Conservation (phyloP, 30 jellyfish, hydroid and myxozoan species). For the Cassiopea andromeda region DNA sequence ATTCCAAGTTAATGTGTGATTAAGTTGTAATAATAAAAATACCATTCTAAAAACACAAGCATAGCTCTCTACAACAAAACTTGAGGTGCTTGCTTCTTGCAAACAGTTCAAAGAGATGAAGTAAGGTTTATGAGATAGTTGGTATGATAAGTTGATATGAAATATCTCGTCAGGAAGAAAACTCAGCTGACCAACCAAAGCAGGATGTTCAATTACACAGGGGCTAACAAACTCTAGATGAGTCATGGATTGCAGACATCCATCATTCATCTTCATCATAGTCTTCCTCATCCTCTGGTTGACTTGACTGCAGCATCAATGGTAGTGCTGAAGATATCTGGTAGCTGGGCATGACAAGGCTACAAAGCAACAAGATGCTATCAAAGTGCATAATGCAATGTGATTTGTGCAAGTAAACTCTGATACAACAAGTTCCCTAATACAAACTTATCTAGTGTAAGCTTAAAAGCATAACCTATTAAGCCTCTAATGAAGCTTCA, state of each 20-base stretch:
- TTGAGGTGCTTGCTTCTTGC: neutral
- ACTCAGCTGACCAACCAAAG: neutral
- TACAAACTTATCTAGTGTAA: no score
- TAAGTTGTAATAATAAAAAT: no score
- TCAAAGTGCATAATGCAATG: neutral
- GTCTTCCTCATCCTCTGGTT: constrained; percentile 63
- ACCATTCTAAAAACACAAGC: no score
- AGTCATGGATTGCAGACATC: neutral
- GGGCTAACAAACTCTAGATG: neutral
- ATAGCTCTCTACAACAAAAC: neutral
- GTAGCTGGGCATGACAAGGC: neutral
- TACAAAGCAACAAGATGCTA: neutral
- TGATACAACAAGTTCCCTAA: no score
- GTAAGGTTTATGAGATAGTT: neutral
- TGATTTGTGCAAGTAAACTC: no score
- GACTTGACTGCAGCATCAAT: constrained; percentile 58
- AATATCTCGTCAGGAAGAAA: neutral
- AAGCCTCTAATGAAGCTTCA: no score
- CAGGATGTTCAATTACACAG: neutral
- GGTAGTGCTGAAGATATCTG: constrained; percentile 33
- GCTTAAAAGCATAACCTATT: no score
- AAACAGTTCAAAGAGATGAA: neutral
- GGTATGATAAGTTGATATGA: neutral
- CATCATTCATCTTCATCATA: constrained; percentile 61
- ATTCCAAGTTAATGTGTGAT: no score